Conservation (phyloP, 1,140 invertebrate species). For the Drosophila pectinifera region DNA sequence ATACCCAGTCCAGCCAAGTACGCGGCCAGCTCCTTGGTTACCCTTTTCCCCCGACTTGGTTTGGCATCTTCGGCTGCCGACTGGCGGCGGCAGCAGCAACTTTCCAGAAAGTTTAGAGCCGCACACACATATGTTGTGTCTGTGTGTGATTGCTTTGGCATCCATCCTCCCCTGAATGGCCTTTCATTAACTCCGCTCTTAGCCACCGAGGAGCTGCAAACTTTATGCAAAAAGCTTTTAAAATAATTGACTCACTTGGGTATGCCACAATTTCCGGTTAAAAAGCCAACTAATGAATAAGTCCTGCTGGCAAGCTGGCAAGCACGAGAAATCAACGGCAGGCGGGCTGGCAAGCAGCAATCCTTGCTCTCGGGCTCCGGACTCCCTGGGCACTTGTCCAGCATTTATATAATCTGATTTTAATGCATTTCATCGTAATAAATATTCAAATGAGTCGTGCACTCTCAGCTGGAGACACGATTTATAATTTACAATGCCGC, state of each 20-base stretch:
- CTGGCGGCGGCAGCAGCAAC: slow-evolving; percentile 22
- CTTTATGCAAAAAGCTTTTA: slow-evolving; percentile 81
- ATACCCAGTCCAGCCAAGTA: slow-evolving; percentile 62
- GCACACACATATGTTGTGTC: neutral
- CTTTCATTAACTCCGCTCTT: slow-evolving; percentile 68
- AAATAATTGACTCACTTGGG: slow-evolving; percentile 84
- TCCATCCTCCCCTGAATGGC: neutral
- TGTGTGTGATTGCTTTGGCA: slow-evolving; percentile 19
- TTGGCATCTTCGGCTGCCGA: slow-evolving; percentile 41
- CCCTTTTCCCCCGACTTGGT: slow-evolving; percentile 25
- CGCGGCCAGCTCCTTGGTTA: slow-evolving; percentile 22
- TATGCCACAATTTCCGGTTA: slow-evolving; percentile 80
- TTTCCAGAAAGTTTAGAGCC: slow-evolving; percentile 51
- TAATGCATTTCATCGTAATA: slow-evolving; percentile 71
- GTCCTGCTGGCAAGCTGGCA: slow-evolving; percentile 29
- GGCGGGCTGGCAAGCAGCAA: neutral
- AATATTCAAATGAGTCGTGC: slow-evolving; percentile 60
- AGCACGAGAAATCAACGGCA: slow-evolving; percentile 18
- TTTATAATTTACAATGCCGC: slow-evolving; percentile 56
- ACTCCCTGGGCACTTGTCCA: slow-evolving; percentile 51
- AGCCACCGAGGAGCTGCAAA: slow-evolving; percentile 66
- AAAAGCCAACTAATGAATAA: slow-evolving; percentile 77
- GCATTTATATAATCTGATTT: slow-evolving; percentile 74
- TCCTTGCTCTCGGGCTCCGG: neutral
- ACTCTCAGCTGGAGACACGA: slow-evolving; percentile 26